A percentile compares a stretch with the other conserved stretches of the same genome.
phyloP scores from a whole-genome alignment of 35 echinoderm and acorn worm species.

The Apostichopus californicus region DNA sequence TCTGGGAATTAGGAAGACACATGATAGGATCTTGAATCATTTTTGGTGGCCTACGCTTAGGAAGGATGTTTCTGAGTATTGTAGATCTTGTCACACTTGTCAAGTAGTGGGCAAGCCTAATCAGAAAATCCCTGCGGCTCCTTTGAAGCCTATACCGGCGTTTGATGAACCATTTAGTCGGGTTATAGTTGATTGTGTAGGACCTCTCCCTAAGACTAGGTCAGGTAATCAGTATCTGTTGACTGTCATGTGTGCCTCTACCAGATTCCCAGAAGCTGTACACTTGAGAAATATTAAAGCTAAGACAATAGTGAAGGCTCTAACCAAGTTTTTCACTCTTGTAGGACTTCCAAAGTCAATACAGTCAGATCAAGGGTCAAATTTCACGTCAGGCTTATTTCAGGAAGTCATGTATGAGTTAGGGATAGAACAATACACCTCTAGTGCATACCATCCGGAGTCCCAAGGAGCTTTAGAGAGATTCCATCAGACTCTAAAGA shows the following conservation, averaged over 20 bases:
- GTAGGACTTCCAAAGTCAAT: conserved; percentile 57
- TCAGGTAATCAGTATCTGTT: conserved; percentile 65
- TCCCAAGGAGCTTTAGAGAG: conserved; percentile 64
- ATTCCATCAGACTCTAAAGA: conserved; percentile 80
- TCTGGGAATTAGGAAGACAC: conserved; percentile 60
- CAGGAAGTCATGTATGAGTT: conserved; percentile 59
- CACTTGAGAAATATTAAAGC: conserved; percentile 58
- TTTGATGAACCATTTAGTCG: conserved; percentile 62
- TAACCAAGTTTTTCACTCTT: conserved; percentile 49
- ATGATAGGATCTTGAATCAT: conserved; percentile 45
- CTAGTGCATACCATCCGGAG: conserved; percentile 67
- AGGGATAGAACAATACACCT: conserved; percentile 48
- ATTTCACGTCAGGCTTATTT: conserved; percentile 71
- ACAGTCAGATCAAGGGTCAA: conserved; percentile 74
- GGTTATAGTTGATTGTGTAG: conserved; percentile 73
- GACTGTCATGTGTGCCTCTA: conserved; percentile 61
- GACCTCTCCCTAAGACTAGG: conserved; percentile 60
- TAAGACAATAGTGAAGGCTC: conserved; percentile 37
- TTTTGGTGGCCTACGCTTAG: conserved; percentile 68
- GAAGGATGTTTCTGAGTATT: conserved; percentile 36
- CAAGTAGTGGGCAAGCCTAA: conserved; percentile 73
- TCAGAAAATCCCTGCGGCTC: conserved; percentile 39
- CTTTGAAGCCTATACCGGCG: conserved; percentile 62
- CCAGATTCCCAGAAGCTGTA: conserved; percentile 69
- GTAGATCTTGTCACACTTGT: conserved; percentile 73